Conservation (phyloP, 2,113 vertebrate genomes). For the human (Homo sapiens) region DNA sequence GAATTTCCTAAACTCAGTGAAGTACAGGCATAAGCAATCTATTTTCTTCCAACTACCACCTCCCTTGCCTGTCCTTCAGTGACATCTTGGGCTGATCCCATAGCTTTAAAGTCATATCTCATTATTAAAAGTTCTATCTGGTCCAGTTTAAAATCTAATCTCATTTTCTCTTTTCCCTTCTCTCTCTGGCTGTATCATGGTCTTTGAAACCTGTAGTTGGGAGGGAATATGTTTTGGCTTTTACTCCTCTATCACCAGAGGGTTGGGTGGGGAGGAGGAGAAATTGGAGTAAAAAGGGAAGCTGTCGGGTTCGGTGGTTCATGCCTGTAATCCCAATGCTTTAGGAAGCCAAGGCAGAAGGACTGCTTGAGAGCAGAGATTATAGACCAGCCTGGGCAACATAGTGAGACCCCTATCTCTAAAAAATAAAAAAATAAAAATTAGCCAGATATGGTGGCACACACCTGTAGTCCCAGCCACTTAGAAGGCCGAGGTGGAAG, state of each 20-base stretch:
- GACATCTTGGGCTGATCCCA: background rate
- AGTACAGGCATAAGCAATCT: background rate
- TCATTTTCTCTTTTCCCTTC: background rate
- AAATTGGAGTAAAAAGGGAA: background rate
- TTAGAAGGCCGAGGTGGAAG: no score
- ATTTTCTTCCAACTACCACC: background rate
- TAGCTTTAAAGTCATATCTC: background rate
- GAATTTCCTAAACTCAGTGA: background rate
- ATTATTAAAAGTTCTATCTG: background rate
- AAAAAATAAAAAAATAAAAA: no score
- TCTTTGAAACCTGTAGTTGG: background rate
- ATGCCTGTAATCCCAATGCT: no score
- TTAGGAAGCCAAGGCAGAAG: no score
- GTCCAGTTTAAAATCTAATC: background rate
- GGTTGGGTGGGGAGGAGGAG: rapidly evolving
- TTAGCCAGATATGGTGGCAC: no score
- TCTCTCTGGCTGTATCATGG: background rate
- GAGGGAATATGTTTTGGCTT: background rate
- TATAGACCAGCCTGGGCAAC: no score
- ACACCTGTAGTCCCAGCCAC: no score
- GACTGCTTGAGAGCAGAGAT: no score
- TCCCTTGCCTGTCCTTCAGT: background rate
- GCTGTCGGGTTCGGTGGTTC: no score
- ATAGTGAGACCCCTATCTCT: no score
- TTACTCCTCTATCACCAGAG: background rate